phyloP scores from a whole-genome alignment of 2,113 vertebrate species.

The Ctenomys sociabilis region DNA sequence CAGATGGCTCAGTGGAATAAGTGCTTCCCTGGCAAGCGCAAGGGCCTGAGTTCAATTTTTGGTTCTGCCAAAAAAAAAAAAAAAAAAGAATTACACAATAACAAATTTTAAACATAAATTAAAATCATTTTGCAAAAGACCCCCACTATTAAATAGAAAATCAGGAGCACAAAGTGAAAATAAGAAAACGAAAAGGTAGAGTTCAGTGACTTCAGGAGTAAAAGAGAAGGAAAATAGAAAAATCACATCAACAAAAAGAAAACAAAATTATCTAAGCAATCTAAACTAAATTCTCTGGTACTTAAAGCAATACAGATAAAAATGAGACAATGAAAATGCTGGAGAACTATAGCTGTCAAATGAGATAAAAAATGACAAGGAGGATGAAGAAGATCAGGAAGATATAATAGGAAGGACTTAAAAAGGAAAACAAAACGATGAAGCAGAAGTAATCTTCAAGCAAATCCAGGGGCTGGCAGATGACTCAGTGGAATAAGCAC shows the following conservation, averaged over 20 bases:
- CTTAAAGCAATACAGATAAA: background rate
- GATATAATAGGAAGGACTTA: background rate
- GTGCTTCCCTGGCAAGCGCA: no score
- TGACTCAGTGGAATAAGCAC: no score
- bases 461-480: no score
- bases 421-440: background rate
- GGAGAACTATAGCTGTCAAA: background rate
- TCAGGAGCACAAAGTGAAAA: background rate
- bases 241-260: background rate
- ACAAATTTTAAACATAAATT: background rate
- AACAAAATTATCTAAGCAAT: background rate
- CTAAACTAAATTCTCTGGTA: background rate
- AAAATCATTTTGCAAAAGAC: background rate
- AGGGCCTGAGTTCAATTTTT: no score
- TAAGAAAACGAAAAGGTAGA: background rate
- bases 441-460: background rate
- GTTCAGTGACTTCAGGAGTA: background rate
- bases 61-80: no score
- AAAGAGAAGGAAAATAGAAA: background rate
- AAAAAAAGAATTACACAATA: background rate
- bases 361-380: background rate
- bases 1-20: no score
- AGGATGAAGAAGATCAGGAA: background rate
- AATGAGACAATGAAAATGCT: no score
- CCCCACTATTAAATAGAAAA: background rate